These are phyloP conservation scores for Spisula solida DNA, from an alignment of 2,888 invertebrate species.

Conservation along the genomic window DNA sequence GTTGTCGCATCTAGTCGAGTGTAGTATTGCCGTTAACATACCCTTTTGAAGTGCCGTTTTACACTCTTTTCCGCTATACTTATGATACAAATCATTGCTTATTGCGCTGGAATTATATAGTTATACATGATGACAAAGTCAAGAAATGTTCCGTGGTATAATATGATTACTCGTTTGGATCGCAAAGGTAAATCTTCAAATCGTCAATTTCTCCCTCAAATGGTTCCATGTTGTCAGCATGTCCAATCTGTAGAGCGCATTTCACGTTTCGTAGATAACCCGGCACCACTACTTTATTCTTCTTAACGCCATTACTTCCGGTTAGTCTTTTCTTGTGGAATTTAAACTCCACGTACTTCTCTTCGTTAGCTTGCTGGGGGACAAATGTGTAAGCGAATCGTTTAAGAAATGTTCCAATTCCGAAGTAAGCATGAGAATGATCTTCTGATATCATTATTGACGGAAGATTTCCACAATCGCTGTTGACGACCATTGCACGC, in stretches of 20 bases:
- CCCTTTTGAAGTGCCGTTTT: too few species aligned
- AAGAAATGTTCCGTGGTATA: background rate
- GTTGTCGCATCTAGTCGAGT: too few species aligned
- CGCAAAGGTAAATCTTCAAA: slow-evolving; percentile 57
- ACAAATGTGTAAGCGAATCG: slow-evolving; percentile 56
- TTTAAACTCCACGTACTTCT: slow-evolving; percentile 48
- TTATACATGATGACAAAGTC: too few species aligned
- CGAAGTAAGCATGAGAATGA: slow-evolving; percentile 66
- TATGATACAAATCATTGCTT: too few species aligned
- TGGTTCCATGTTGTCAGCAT: slow-evolving; percentile 14
- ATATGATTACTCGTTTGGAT: slow-evolving; percentile 41
- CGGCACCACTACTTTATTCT: slow-evolving; percentile 14
- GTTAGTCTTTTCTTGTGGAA: slow-evolving; percentile 46
- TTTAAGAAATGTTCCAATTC: slow-evolving; percentile 57
- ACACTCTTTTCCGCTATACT: too few species aligned
- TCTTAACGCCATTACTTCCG: slow-evolving; percentile 63
- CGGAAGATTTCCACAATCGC: slow-evolving; percentile 76
- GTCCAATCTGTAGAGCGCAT: slow-evolving; percentile 80
- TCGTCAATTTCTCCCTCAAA: slow-evolving; percentile 79
- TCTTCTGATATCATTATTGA: slow-evolving; percentile 76
- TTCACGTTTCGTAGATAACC: slow-evolving; percentile 68
- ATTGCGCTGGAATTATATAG: too few species aligned
- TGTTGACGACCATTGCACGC: slow-evolving; percentile 79
- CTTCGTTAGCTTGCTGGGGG: slow-evolving; percentile 19
- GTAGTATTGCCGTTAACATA: too few species aligned